Evolutionary conservation across 1,140 invertebrate species (phyloP).

Genomic region (Polyergus mexicanus): DNA sequence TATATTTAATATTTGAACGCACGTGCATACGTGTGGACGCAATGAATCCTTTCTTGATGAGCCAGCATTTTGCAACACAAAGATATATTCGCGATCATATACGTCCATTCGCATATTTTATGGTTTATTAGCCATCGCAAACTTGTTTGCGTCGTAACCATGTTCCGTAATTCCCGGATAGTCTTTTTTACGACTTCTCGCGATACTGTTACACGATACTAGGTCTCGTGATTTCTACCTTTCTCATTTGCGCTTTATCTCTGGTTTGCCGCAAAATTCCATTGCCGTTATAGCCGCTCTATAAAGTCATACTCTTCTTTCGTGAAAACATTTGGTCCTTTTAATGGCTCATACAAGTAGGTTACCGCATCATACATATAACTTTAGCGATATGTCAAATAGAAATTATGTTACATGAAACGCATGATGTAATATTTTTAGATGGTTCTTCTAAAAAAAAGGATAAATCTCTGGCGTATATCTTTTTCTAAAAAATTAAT

Average conservation of each 20-base stretch:
- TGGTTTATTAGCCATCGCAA: conserved; percentile 62
- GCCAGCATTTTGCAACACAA: not conserved
- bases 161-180: conserved; percentile 52
- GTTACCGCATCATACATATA: not conserved
- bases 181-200: conserved; percentile 52
- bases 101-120: conserved; percentile 55
- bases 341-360: conserved; percentile 15
- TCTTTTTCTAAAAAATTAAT: not conserved
- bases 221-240: conserved; percentile 31
- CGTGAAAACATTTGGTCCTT: conserved; percentile 20
- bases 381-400: conserved; percentile 20
- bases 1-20: no score
- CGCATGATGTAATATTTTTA: not conserved
- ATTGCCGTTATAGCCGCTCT: not conserved
- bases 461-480: not conserved
- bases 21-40: no score
- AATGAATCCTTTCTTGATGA: conserved; percentile 2
- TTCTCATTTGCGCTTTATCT: conserved; percentile 29
- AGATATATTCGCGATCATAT: conserved; percentile 2
- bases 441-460: not conserved
- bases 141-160: conserved; percentile 56
- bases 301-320: conserved; percentile 24
- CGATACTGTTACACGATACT: conserved; percentile 37
- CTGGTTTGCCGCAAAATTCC: conserved; percentile 4
- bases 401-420: not conserved